Evolutionary conservation across 2,888 invertebrate species (phyloP), one percentile per base, ranked within the genome.

Genomic region (Eupeodes latifasciatus): DNA sequence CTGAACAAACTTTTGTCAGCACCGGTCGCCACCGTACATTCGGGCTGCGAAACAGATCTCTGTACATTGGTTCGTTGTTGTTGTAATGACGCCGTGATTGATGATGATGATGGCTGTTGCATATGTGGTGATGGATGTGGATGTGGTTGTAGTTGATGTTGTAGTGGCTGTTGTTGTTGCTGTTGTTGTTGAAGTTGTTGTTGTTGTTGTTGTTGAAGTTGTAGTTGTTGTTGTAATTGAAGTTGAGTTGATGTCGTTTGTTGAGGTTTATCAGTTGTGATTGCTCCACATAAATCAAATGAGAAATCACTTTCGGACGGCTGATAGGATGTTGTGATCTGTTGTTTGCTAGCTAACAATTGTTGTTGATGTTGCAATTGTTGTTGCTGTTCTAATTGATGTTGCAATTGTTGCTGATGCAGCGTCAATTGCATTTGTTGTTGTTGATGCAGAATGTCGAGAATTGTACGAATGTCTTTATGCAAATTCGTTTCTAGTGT

Each of bases 221-320:
- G 86, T 44, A 77, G 87, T 61, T 88, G 89, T 34, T 83, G 89
- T 49, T 88, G 90, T 67, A 88, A 85, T 77, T 90, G 90, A n/a
- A 77, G 80, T 82, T 85, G 86, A 78, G 79, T 40, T 79, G 81
- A 64, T 78, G 79, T 76, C 53, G 79, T 86, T 87, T 86, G 77
- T 87, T 86, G 79, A 81, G 82, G 64, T 89, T 86, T 84, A 83
- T 87, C 84, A 89, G 89, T 81, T 69, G 85, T 89, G 88, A 86
- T 89, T 81, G 86, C 83, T 81, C 79, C 84, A 89, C 90, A 90
- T 90, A 91, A 89, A 90, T 91, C 91, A 89, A 91, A 91, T 81
- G 91, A 91, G 87, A 91, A 91, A 90, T 91, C 91, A 90, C 91
- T 91, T 90, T 91, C 91, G 91, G 91, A 91, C 91, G 91, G 91